Base-by-base conservation (phyloP, 2,888 invertebrate species). In the Drepanosiphum platanoidis region DNA sequence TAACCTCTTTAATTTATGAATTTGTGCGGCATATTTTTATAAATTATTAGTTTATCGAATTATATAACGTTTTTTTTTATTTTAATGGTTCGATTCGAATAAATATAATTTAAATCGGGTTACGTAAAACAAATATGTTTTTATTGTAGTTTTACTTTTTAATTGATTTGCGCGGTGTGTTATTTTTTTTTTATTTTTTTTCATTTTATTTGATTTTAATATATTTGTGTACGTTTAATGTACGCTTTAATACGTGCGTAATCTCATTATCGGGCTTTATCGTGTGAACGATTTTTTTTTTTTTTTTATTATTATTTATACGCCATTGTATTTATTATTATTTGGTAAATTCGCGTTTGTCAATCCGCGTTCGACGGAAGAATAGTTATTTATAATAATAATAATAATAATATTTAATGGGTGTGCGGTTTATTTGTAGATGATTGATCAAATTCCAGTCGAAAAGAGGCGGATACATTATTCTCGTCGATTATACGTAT, bases 371-470 rank as follows among this genome's bases (percentile, higher is more conserved):
- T 84, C 7, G 8, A n/a, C 39, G 3, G 7, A 30, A n/a, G n/a
- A 22, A 36, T 9, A 22, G 13, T 58, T 34, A 3, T 22, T 18
- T 52, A 52, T 22, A 39, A 39, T 39, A 39, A n/a, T n/a, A n/a
- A n/a, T n/a, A n/a, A 52, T 52, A 52, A 52, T 52, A 52, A 52
- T 5, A 22, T 52, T 18, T 52, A 52, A 82, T n/a, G 81, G 72
- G 61, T 39, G 81, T 81, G 79, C 42, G 68, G 30, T 77, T 52
- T n/a, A n/a, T n/a, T 52, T 68, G 27, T 36, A 22, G 36, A 30
- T 68, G 84, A 84, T 84, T 84, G 75, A 84, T 84, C 84, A 75
- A 75, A 77, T 66, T 71, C 30, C 30, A 52, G 75, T 46, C 52
- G 4, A 27, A 32, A 61, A 61, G 34, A 77, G 84, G 84, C 84